These are phyloP conservation scores for Pristiophorus japonicus DNA, from an alignment of 2,113 vertebrate genomes.

Conservation along the genomic window DNA sequence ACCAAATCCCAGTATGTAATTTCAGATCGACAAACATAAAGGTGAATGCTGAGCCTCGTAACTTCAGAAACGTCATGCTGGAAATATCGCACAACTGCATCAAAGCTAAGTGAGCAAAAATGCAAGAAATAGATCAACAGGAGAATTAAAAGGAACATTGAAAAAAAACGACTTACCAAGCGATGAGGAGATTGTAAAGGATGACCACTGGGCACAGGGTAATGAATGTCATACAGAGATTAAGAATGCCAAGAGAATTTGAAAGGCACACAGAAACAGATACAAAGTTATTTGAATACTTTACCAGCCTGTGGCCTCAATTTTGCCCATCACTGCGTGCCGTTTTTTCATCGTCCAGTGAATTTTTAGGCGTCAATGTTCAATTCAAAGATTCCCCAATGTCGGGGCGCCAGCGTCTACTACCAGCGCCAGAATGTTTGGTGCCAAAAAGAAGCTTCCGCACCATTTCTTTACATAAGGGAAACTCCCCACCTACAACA, in stretches of 20 bases:
- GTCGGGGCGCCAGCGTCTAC: no score
- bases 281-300: neutral
- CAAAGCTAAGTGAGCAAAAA: neutral
- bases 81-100: neutral
- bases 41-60: neutral
- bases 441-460: no score
- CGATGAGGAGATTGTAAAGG: neutral
- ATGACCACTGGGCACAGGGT: neutral
- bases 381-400: no score
- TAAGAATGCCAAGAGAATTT: neutral
- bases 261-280: neutral
- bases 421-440: no score
- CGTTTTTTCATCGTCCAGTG: no score
- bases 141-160: neutral
- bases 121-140: neutral
- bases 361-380: no score
- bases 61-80: neutral
- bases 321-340: no score
- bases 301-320: neutral
- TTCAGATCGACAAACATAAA: neutral
- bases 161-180: neutral
- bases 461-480: no score
- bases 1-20: neutral
- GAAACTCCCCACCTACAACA: no score
- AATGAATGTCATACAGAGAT: neutral